Evolutionary conservation across 2,888 invertebrate genomes (phyloP), one percentile per base, ranked within the genome.

Genomic region (Drosophila kanekoi): DNA sequence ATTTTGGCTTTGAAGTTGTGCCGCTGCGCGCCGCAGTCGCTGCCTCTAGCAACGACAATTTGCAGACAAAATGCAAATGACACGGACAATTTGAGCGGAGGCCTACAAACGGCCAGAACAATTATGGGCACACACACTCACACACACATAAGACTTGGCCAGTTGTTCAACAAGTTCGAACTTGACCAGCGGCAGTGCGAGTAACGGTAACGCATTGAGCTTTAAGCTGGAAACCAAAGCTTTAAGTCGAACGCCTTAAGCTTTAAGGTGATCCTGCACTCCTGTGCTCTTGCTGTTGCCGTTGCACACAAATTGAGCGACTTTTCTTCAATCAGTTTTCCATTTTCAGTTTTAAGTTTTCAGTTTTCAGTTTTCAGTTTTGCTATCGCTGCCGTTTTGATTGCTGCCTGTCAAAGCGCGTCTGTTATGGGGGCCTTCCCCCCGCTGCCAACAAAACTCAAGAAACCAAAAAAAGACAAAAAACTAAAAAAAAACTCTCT

Each of bases 41-140:
- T 16, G 80, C 81, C 81, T 61, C 63, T 65, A 79, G 89, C 89
- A 49, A 81, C 87, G 78, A 84, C 79, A 87, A 84, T 85, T 89
- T 87, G 89, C 82, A 87, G 87, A 87, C 79, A 67, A 80, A 82
- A 79, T 87, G 89, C 85, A 89, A 84, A 85, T 87, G 88, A 85
- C 88, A 89, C 61, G 79, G 62, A 89, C 76, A 84, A 81, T 80
- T 80, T 64, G 58, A 66, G 56, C 53, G 56, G 64, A 77, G 80
- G 77, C 77, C 80, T 77, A 79, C 62, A 63, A 78, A 61, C 60
- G 37, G 41, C 40, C 43, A 70, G 59, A 79, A 79, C 70, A 77
- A 77, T 77, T 71, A 77, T 66, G 47, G 60, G 35, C 43, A 72
- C 54, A 67, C 54, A 68, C 41, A 60, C 38, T 51, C n/a, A 58